Base-by-base conservation (phyloP, 2,888 invertebrate genomes). In the Thera britannica region DNA sequence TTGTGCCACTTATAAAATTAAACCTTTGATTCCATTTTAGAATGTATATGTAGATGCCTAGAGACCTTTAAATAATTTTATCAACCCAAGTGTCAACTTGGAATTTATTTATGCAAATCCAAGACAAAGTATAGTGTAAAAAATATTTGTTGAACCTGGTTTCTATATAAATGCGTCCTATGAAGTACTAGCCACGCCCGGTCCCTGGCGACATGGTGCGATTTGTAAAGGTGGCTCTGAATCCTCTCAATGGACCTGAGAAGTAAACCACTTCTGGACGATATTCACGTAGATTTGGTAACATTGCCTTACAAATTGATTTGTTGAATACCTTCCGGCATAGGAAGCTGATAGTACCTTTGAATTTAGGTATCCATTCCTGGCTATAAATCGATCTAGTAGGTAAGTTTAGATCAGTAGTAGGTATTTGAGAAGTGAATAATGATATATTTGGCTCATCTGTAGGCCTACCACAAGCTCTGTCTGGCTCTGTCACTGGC, bases 201-300 rank as follows among this genome's bases (percentile, higher is more conserved):
- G 79, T 83, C 84, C 84, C 72, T 62, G 77, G 76, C 79, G 83
- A 83, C 77, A 76, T 79, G 77, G 75, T 72, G 75, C 80, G 83
- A 83, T 84, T 85, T 83, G 82, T 81, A 84, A 84, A 83, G 83
- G 82, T 77, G 78, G 58, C 66, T 79, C 77, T 75, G 75, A 72
- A 78, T 75, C 72, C 68, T 63, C 75, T 76, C 74, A 78, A 77
- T 76, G 70, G 74, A 73, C 46, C 63, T 65, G 62, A 74, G 72
- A 71, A 76, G 78, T 76, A 77, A 79, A 77, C 77, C 77, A 79
- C 77, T 79, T 75, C 65, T 55, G 63, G 61, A 59, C 66, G 58
- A 67, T 70, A 72, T 70, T 65, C 70, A 63, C 51, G 62, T 63
- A 57, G 44, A 69, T 67, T 68, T 52, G 58, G 67, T 62, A 65